Percentiles rank a stretch among this genome's conserved stretches.
Evolutionary conservation across 1,140 invertebrate species (phyloP).

Genomic region (Trachymyrmex cornetzi): DNA sequence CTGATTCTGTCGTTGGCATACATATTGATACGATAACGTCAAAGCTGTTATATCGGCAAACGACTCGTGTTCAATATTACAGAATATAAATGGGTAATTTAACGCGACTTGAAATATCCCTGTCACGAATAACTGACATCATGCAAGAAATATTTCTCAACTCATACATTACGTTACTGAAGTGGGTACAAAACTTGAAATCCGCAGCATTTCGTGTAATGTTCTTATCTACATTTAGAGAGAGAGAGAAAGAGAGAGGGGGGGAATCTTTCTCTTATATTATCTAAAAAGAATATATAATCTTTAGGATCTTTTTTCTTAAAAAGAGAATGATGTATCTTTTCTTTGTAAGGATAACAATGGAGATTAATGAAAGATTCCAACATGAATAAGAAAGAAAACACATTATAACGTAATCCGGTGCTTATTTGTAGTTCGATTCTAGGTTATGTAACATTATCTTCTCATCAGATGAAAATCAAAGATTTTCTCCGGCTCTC

Average conservation of each 20-base stretch:
- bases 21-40: constrained; percentile 14
- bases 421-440: background rate
- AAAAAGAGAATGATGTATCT: too few species aligned
- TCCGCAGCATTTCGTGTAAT: constrained; percentile 28
- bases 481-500: background rate
- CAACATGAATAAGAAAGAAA: background rate
- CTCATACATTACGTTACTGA: constrained; percentile 1
- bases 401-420: background rate
- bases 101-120: constrained; percentile 20
- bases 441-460: background rate
- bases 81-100: constrained; percentile 40
- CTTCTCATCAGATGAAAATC: background rate
- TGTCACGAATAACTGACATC: constrained; percentile 15
- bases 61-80: constrained; percentile 27
- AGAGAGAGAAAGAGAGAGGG: background rate
- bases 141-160: constrained; percentile 19
- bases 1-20: background rate
- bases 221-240: constrained; percentile 29
- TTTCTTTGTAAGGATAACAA: constrained; percentile 1
- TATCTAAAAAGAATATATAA: background rate
- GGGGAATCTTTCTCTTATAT: background rate
- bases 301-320: constrained; percentile 2
- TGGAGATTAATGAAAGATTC: background rate
- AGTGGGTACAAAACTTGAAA: constrained; percentile 14
- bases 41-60: background rate